phyloP scores from a whole-genome alignment of 2,797 vertebrate genomes.

The Epinephelus malabaricus region DNA sequence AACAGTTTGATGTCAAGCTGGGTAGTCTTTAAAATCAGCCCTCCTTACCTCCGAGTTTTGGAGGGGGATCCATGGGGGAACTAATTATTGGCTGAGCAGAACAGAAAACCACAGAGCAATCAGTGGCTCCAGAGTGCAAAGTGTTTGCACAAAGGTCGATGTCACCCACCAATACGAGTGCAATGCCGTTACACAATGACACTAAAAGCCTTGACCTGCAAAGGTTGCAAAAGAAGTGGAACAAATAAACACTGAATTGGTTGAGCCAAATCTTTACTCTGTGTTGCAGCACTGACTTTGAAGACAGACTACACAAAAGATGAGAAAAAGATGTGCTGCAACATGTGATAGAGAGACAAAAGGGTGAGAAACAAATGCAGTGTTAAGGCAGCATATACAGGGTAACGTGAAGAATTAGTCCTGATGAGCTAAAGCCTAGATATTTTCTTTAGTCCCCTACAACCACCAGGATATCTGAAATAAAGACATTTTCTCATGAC shows the following conservation, averaged over 20 bases:
- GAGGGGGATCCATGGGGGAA: slow-evolving; percentile 47
- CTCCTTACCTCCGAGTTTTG: slow-evolving; percentile 30
- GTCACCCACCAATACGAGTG: slow-evolving; percentile 51
- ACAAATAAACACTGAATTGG: slow-evolving; percentile 24
- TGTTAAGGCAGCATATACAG: not conserved
- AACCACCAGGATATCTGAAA: not conserved
- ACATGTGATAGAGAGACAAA: slow-evolving; percentile 29
- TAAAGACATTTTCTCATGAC: slow-evolving; percentile 14
- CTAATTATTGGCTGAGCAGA: slow-evolving; percentile 70
- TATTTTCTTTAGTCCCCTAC: not conserved
- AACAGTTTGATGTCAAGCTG: slow-evolving; percentile 56
- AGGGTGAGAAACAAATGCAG: not conserved
- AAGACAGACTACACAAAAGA: not conserved
- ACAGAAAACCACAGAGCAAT: slow-evolving; percentile 53
- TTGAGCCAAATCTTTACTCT: slow-evolving; percentile 4
- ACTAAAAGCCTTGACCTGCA: slow-evolving; percentile 39
- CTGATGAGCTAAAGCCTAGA: not conserved
- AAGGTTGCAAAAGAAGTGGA: slow-evolving; percentile 8
- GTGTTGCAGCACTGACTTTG: not conserved
- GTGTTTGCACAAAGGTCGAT: slow-evolving; percentile 35
- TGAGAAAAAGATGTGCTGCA: slow-evolving; percentile 23
- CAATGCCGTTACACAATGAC: slow-evolving; percentile 42
- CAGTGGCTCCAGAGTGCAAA: slow-evolving; percentile 37
- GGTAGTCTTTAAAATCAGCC: slow-evolving; percentile 48
- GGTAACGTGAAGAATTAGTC: not conserved